Evolutionary conservation across 1,140 invertebrate species (phyloP).

Genomic region (Onthophagus taurus): DNA sequence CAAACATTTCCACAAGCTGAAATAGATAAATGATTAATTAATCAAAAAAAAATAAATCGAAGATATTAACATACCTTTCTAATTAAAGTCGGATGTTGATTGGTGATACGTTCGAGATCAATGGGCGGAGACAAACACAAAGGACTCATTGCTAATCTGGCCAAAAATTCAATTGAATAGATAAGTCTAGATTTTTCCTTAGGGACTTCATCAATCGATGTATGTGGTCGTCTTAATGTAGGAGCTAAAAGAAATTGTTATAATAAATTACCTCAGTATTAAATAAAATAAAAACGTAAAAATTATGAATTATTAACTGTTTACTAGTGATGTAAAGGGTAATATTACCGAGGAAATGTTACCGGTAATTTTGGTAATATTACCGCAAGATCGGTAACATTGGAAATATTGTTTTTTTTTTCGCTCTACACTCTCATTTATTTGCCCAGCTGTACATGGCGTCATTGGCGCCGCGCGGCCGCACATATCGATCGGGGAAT

Average conservation of each 20-base stretch:
- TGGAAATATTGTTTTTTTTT: too few species aligned
- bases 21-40: slow-evolving; percentile 14
- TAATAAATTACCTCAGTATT: too few species aligned
- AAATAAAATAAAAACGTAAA: slow-evolving; percentile 4
- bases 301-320: slow-evolving; percentile 2
- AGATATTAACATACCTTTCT: slow-evolving; percentile 44
- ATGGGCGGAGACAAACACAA: slow-evolving; percentile 42
- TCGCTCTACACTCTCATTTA: too few species aligned
- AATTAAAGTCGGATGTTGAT: slow-evolving; percentile 43
- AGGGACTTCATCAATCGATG: slow-evolving; percentile 30
- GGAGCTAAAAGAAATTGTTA: too few species aligned
- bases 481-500: too few species aligned
- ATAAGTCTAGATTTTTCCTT: slow-evolving; percentile 18
- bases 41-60: slow-evolving; percentile 1
- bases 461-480: too few species aligned
- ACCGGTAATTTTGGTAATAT: too few species aligned
- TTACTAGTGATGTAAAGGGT: too few species aligned
- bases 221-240: slow-evolving; percentile 27
- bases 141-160: slow-evolving; percentile 44
- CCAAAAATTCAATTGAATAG: slow-evolving; percentile 45
- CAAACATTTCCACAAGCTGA: slow-evolving; percentile 33
- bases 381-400: too few species aligned
- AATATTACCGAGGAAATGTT: too few species aligned
- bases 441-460: too few species aligned
- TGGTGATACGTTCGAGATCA: slow-evolving; percentile 45